These are phyloP conservation scores for Threskiornis aethiopicus DNA, from an alignment of 2,797 vertebrate genomes.

Conservation along the genomic window DNA sequence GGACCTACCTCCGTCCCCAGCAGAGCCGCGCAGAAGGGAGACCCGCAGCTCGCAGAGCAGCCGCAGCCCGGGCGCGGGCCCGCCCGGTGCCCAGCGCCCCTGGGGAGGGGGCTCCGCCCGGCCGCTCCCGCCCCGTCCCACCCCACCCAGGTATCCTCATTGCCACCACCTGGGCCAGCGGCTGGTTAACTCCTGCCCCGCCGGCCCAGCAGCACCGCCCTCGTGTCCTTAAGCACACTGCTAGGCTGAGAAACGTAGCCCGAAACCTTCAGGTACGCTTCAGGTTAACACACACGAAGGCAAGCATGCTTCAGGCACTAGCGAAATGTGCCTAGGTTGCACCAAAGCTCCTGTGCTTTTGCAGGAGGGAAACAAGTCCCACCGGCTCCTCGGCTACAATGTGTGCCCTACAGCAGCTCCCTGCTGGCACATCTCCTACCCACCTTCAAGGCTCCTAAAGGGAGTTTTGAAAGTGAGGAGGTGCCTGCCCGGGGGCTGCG, in stretches of 20 bases:
- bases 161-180: background rate
- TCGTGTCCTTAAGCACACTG: background rate
- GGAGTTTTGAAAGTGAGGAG: background rate
- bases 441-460: no score
- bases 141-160: background rate
- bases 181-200: background rate
- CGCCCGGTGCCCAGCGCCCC: background rate
- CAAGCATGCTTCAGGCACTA: background rate
- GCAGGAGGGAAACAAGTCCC: background rate
- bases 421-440: background rate
- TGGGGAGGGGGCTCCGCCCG: rapidly evolving
- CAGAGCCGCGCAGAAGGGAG: rapidly evolving
- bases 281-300: background rate
- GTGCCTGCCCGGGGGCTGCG: background rate
- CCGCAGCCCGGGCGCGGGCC: rapidly evolving
- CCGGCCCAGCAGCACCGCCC: rapidly evolving
- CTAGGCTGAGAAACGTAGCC: background rate
- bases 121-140: no score
- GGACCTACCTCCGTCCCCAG: rapidly evolving
- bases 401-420: rapidly evolving
- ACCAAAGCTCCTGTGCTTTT: background rate
- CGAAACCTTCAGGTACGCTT: no score
- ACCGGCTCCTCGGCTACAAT: rapidly evolving
- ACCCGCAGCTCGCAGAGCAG: rapidly evolving
- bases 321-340: background rate